phyloP scores from a whole-genome alignment of 2,888 invertebrate genomes.

The Trachelus stipa region DNA sequence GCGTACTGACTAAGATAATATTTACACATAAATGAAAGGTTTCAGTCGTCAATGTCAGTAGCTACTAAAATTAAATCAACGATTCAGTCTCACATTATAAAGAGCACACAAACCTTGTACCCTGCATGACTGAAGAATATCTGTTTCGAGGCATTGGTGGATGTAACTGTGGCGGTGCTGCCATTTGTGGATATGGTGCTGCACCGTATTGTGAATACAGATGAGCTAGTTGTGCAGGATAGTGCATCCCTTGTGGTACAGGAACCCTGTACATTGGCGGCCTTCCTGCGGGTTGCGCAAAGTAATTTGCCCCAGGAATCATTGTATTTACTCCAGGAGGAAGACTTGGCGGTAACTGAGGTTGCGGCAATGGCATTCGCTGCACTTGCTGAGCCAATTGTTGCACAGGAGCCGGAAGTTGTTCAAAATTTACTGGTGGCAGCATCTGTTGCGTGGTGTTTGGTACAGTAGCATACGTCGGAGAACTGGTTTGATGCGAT shows the following conservation, averaged over 20 bases:
- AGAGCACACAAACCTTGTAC: conserved; percentile 29
- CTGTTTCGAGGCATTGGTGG: conserved; percentile 52
- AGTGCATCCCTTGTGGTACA: conserved; percentile 56
- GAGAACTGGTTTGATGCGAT: conserved; percentile 51
- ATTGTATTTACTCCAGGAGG: conserved; percentile 60
- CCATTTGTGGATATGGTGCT: conserved; percentile 48
- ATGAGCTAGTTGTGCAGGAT: conserved; percentile 55
- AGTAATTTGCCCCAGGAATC: conserved; percentile 60
- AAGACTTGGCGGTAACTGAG: conserved; percentile 53
- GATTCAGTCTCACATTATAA: too few species aligned
- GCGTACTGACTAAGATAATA: too few species aligned
- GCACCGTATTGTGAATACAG: conserved; percentile 53
- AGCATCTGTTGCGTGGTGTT: conserved; percentile 40
- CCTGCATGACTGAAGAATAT: conserved; percentile 47
- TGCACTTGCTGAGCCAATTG: conserved; percentile 64
- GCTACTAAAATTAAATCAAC: too few species aligned
- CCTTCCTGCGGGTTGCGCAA: conserved; percentile 65
- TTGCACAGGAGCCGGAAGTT: conserved; percentile 63
- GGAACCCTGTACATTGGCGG: conserved; percentile 59
- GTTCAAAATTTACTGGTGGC: conserved; percentile 61
- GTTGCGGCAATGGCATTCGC: conserved; percentile 61
- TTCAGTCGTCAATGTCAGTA: too few species aligned
- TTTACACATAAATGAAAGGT: too few species aligned
- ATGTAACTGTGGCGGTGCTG: conserved; percentile 52
- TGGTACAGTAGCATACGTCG: conserved; percentile 46